These are phyloP conservation scores for Nebria salina DNA, from an alignment of 2,888 invertebrate species.

Conservation along the genomic window DNA sequence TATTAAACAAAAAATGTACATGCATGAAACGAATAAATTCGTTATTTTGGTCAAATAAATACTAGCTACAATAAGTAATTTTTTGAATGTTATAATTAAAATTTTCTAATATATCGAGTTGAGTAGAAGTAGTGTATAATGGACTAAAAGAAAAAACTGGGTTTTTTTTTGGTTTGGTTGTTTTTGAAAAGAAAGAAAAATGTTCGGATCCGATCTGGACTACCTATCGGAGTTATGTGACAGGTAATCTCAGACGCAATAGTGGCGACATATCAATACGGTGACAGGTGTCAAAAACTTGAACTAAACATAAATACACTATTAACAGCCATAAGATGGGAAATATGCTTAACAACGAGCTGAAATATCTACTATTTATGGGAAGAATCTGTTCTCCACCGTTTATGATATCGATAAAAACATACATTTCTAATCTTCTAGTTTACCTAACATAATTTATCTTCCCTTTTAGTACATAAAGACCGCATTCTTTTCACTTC, in stretches of 20 bases:
- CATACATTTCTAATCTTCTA: too few species aligned
- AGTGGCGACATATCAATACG: conserved; percentile 51
- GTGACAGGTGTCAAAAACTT: conserved; percentile 51
- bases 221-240: conserved; percentile 21
- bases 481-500: too few species aligned
- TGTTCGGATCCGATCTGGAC: neutral
- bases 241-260: conserved; percentile 39
- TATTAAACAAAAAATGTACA: too few species aligned
- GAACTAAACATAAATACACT: conserved; percentile 50
- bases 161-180: neutral
- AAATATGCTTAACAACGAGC: neutral
- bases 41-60: too few species aligned
- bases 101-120: too few species aligned
- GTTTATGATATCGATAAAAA: conserved; percentile 1
- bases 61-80: too few species aligned
- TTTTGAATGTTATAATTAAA: too few species aligned
- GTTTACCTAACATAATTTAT: too few species aligned
- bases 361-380: neutral
- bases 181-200: conserved; percentile 11
- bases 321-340: conserved; percentile 48
- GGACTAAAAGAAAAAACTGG: neutral
- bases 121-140: neutral
- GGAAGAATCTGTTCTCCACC: neutral
- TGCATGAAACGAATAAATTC: too few species aligned
- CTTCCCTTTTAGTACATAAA: too few species aligned